These are phyloP conservation scores for Triops longicaudatus DNA, from an alignment of 1,140 invertebrate species.

Conservation along the genomic window DNA sequence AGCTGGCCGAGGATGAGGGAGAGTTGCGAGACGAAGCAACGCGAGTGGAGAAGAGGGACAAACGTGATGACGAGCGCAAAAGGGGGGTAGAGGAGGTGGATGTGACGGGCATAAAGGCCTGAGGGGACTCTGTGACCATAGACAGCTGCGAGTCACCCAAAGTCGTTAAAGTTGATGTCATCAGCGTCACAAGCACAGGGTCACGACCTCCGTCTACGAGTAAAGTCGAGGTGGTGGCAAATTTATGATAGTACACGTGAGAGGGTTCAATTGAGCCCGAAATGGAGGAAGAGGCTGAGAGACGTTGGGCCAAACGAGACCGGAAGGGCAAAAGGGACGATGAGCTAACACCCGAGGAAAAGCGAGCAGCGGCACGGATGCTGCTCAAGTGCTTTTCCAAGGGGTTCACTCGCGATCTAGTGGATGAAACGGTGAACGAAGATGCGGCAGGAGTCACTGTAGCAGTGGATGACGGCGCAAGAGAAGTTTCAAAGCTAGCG, in stretches of 20 bases:
- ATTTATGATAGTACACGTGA: constrained; percentile 35
- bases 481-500: not conserved
- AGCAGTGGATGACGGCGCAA: not conserved
- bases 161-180: constrained; percentile 35
- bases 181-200: constrained; percentile 33
- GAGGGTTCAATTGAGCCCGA: constrained; percentile 26
- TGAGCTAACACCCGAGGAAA: constrained; percentile 11
- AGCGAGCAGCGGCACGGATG: constrained; percentile 25
- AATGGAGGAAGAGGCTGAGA: constrained; percentile 10
- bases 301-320: not conserved
- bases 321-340: constrained; percentile 19
- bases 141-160: constrained; percentile 31
- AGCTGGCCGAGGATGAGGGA: constrained; percentile 26
- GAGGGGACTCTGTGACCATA: constrained; percentile 33
- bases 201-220: constrained; percentile 35
- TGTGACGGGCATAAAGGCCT: constrained; percentile 31
- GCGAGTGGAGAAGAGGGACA: constrained; percentile 7
- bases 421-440: not conserved
- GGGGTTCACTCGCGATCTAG: constrained; percentile 21
- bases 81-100: constrained; percentile 26
- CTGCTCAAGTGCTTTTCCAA: constrained; percentile 30
- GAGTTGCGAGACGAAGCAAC: not conserved
- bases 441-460: not conserved
- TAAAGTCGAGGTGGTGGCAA: constrained; percentile 34
- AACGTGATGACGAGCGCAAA: constrained; percentile 25